Percentiles rank a stretch among this genome's conserved stretches.
These are phyloP conservation scores for Dryobates pubescens DNA, from an alignment of 2,797 vertebrate species.

Conservation along the genomic window DNA sequence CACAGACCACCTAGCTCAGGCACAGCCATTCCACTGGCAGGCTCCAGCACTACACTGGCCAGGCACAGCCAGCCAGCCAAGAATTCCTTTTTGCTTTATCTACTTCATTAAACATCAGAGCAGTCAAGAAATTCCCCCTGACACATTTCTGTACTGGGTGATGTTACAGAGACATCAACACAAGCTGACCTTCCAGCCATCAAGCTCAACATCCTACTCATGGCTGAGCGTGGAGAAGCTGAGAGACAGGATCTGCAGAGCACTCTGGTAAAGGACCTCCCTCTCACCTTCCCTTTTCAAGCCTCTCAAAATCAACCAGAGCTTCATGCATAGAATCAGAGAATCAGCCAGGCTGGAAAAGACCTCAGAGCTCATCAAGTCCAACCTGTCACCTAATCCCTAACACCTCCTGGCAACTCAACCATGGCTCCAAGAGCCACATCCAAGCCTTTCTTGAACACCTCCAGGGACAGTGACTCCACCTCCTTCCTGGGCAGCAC, in stretches of 20 bases:
- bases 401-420: too few species aligned
- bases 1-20: neutral
- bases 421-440: too few species aligned
- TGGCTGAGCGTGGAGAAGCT: neutral
- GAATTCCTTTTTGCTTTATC: conserved; percentile 7
- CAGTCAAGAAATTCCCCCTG: neutral
- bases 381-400: too few species aligned
- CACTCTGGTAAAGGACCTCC: neutral
- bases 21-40: neutral
- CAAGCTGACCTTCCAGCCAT: neutral
- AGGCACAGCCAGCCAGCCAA: neutral
- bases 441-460: too few species aligned
- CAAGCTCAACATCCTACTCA: neutral
- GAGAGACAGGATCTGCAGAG: neutral
- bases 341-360: too few species aligned
- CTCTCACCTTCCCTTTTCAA: neutral
- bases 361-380: too few species aligned
- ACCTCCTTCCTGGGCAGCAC: too few species aligned
- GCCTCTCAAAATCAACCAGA: neutral
- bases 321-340: neutral
- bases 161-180: neutral
- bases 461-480: too few species aligned
- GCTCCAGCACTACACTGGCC: neutral
- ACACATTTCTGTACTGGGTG: neutral
- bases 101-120: conserved; percentile 22